Evolutionary conservation across 1,140 invertebrate species (phyloP).

Genomic region (Littorina saxatilis): DNA sequence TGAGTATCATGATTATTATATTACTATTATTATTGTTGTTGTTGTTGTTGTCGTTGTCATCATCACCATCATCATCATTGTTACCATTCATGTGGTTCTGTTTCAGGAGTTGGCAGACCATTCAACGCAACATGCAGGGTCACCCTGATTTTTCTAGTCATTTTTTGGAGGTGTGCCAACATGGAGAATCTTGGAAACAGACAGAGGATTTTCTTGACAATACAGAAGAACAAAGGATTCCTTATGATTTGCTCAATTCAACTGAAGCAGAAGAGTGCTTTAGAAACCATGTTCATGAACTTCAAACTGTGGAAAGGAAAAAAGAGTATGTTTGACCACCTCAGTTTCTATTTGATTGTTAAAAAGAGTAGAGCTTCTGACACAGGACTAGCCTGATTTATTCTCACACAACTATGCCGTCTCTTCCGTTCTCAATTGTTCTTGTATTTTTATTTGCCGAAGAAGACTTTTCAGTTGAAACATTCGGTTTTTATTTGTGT

Average conservation of each 20-base stretch:
- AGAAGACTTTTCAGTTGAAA: no score
- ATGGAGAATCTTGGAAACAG: conserved; percentile 88
- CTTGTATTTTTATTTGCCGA: no score
- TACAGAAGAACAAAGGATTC: conserved; percentile 82
- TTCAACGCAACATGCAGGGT: conserved; percentile 87
- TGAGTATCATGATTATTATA: no score
- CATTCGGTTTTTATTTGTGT: no score
- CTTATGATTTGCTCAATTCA: conserved; percentile 92
- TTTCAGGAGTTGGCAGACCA: conserved; percentile 89
- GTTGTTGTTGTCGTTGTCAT: no score
- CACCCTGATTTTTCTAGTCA: conserved; percentile 93
- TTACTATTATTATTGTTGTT: no score
- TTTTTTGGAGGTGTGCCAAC: conserved; percentile 87
- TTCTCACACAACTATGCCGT: no score
- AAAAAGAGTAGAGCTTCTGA: no score
- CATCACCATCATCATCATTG: no score
- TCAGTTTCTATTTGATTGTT: not conserved
- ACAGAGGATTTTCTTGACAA: conserved; percentile 83
- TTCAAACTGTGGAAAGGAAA: conserved; percentile 93
- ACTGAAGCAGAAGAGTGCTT: conserved; percentile 94
- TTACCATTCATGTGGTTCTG: no score
- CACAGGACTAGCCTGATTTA: no score
- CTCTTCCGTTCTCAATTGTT: no score
- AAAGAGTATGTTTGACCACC: conserved; percentile 84
- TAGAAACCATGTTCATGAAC: conserved; percentile 91